These are phyloP conservation scores for Arge pagana DNA, from an alignment of 2,888 invertebrate genomes.

Conservation along the genomic window DNA sequence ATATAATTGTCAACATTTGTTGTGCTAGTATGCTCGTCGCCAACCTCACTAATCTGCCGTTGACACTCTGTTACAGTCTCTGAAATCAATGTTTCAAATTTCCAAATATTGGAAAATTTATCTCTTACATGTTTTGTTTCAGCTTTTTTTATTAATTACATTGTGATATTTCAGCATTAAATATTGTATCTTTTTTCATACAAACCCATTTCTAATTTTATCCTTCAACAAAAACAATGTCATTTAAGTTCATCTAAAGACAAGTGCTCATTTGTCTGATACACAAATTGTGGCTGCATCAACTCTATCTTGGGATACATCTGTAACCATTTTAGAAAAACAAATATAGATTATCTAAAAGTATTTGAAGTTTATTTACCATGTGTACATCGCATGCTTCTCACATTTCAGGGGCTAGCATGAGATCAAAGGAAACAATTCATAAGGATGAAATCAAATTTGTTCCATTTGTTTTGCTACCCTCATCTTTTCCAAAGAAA, in stretches of 20 bases:
- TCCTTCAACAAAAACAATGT: background rate
- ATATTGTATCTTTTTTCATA: background rate
- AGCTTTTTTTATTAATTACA: no score
- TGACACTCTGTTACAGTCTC: no score
- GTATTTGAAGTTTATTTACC: conserved; percentile 7
- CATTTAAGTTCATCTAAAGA: background rate
- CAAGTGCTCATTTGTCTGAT: background rate
- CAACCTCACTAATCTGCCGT: no score
- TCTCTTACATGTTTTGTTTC: no score
- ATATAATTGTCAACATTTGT: no score
- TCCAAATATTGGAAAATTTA: no score
- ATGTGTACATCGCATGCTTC: background rate
- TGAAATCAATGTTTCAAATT: no score
- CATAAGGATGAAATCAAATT: conserved; percentile 73
- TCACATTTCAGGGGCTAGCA: conserved; percentile 66
- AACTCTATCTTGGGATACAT: background rate
- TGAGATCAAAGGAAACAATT: conserved; percentile 73
- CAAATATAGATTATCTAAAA: background rate
- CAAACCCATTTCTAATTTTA: conserved; percentile 2
- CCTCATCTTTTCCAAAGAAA: conserved; percentile 76
- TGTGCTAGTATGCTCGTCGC: no score
- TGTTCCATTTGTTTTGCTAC: conserved; percentile 79
- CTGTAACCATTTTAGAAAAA: conserved; percentile 16
- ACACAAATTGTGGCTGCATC: no score
- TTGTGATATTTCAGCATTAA: no score